Base-by-base conservation (phyloP, 2,113 vertebrate genomes). In the Forbesichthys papilliferus region DNA sequence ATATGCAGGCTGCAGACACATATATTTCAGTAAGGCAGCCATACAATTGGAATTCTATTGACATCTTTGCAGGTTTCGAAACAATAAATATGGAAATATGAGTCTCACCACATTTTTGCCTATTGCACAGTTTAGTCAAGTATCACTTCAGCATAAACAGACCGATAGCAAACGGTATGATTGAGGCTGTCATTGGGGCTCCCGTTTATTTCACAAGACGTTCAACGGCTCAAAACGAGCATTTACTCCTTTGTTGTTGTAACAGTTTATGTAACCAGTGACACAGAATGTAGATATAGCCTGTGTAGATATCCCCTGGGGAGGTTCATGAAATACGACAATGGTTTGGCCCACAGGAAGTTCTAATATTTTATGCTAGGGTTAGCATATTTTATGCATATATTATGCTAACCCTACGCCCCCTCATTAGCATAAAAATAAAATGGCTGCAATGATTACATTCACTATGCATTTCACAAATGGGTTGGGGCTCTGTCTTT, bases 31-130 rank as follows among this genome's bases (percentile, higher is more conserved):
- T 86, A 83, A 90, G 85, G 81, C 85, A 87, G 78, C 81, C 76
- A 48, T 49, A 77, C 75, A 66, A 91, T 92, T 90, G 91, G 86
- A 87, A 91, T 93, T 91, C 89, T 83, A 75, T 74, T 84, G 84
- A 88, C 90, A 89, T 90, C 92, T 84, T 89, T 68, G 68, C 83
- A 85, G 90, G 89, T 88, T 91, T 87, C 84, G 80, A 89, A 87
- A 90, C 86, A 93, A 92, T 91, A 92, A 91, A 92, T 92, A 92
- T 93, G 90, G 89, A 90, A 93, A 92, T 93, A 73, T 84, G 84
- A 82, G 82, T 87, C 82, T 81, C 65, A 78, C 71, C 79, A 71
- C 77, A 80, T 86, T 87, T 84, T 88, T 69, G 27, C 77, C 87
- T 84, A 85, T 88, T 85, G 82, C 81, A 82, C 79, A 84, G 79